phyloP scores from a whole-genome alignment of 2,888 invertebrate species.

The Standfussiana lucernea region DNA sequence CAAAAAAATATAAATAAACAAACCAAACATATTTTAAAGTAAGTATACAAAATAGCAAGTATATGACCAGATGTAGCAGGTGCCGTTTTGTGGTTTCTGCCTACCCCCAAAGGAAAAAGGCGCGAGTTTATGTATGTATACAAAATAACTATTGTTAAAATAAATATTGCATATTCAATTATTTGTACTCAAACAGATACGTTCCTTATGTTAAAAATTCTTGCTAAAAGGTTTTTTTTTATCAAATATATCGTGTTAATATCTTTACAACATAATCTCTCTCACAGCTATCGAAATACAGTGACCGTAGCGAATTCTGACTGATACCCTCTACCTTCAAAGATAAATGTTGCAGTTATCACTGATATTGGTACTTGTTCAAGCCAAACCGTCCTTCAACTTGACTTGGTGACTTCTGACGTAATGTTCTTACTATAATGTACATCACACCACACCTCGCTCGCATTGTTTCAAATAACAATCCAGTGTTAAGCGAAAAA shows the following conservation, averaged over 20 bases:
- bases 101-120: too few species aligned
- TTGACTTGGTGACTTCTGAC: slow-evolving; percentile 45
- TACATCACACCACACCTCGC: slow-evolving; percentile 1
- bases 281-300: slow-evolving; percentile 30
- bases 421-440: slow-evolving; percentile 19
- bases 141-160: background rate
- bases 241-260: slow-evolving; percentile 22
- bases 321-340: slow-evolving; percentile 46
- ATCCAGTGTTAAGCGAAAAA: background rate
- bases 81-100: too few species aligned
- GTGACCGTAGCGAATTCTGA: slow-evolving; percentile 36
- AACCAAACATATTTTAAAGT: too few species aligned
- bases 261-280: slow-evolving; percentile 54
- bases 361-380: slow-evolving; percentile 13
- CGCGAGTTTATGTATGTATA: too few species aligned
- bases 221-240: slow-evolving; percentile 5
- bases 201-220: background rate
- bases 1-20: too few species aligned
- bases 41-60: too few species aligned
- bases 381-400: slow-evolving; percentile 49
- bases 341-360: slow-evolving; percentile 50
- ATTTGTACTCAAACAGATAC: background rate
- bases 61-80: too few species aligned
- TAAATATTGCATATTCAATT: background rate
- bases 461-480: slow-evolving; percentile 9